Evolutionary conservation across 1,140 invertebrate genomes (phyloP), one percentile per base, ranked within the genome.

Genomic region (Drosophila mojavensis): DNA sequence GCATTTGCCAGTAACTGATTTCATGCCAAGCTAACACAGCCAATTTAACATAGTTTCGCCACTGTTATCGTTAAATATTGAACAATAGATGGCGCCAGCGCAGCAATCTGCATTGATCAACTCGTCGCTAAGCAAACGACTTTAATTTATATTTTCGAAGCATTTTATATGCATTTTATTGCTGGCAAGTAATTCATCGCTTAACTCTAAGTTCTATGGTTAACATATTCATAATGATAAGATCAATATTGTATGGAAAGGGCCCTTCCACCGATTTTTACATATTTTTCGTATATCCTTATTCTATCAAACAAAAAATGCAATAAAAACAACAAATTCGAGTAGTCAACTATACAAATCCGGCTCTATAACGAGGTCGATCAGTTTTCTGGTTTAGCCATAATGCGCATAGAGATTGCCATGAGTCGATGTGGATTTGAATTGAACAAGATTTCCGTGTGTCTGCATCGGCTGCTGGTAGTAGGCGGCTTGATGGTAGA

Each of bases 401-500:
- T 65, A 78, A 5, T 51, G 54, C n/a, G 78, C 43, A 48, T 72
- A 88, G 13, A 89, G 65, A 59, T 78, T 73, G 43, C 84, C 84
- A 28, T 86, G 82, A 2, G 82, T 73, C 50, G 78, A 65, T n/a
- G 53, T 59, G 5, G 75, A 64, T 20, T 81, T 78, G 51, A 61
- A 85, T 15, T 90, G 79, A 45, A 90, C 86, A 45, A 91, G 61
- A 64, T 82, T 83, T 36, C 90, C 90, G 51, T 91, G 86, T 7
- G 85, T 90, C 55, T 81, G 78, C 20, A 63, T 43, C 1, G 85
- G 68, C 41, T 84, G 78, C 48, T 90, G 90, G 53, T 83, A 91
- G 51, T 91, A 91, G 30, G 79, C 74, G 4, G 90, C 90, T 59
- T 90, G 85, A 51, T 90, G 86, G 26, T 91, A 91, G 0, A 83